phyloP scores from a whole-genome alignment of 35 echinoderm and acorn worm species.

The Nesometra sesokonis region DNA sequence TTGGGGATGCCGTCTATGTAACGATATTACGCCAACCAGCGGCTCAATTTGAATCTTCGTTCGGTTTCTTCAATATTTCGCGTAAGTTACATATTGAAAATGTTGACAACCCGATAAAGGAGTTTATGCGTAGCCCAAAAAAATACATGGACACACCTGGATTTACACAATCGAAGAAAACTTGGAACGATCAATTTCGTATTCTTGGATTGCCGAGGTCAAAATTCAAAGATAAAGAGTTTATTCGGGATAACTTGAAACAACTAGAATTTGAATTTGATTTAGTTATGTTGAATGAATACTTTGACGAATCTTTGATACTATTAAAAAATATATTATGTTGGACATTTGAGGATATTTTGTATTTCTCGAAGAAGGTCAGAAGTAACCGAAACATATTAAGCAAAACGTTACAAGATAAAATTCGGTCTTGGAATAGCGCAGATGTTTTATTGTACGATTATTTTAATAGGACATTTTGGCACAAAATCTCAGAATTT shows the following conservation, averaged over 20 bases:
- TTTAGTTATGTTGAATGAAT: neutral
- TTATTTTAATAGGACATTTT: conserved; percentile 68
- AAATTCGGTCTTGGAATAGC: conserved; percentile 48
- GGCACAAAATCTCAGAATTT: conserved; percentile 55
- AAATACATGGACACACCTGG: neutral
- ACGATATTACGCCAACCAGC: neutral
- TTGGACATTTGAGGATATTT: neutral
- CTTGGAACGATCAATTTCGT: neutral
- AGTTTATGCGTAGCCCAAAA: neutral
- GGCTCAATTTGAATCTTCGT: neutral
- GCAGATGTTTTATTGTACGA: conserved; percentile 61
- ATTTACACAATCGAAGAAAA: neutral
- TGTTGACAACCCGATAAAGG: neutral
- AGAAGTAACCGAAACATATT: neutral
- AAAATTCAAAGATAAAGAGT: neutral
- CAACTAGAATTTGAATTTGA: neutral
- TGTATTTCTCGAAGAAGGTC: neutral
- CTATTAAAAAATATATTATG: conserved; percentile 1
- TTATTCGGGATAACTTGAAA: neutral
- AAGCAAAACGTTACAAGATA: neutral
- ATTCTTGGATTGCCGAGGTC: neutral
- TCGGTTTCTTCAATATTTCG: neutral
- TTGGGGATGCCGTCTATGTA: neutral
- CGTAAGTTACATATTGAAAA: neutral
- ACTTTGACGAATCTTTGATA: conserved; percentile 8